These are phyloP conservation scores for Choristoneura fumiferana DNA, from an alignment of 1,140 invertebrate genomes.

Conservation along the genomic window DNA sequence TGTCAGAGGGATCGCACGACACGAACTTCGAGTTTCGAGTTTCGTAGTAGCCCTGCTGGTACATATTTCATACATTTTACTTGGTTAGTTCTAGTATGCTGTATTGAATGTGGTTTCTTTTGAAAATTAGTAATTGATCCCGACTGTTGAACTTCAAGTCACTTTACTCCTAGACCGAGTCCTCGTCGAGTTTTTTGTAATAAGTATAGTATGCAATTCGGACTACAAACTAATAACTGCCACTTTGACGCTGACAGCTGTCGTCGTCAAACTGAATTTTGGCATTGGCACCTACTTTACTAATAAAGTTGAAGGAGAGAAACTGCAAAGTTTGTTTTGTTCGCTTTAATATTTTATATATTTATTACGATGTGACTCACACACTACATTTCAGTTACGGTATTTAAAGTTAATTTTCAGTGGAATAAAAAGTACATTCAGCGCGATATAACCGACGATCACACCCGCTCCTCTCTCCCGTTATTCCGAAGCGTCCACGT, in stretches of 20 bases:
- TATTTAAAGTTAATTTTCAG: no score
- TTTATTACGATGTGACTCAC: no score
- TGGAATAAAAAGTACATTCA: no score
- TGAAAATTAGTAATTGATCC: no score
- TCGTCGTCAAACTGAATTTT: constrained; percentile 4
- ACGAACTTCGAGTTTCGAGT: no score
- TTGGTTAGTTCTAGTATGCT: background rate
- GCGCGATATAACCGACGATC: background rate
- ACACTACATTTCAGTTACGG: no score
- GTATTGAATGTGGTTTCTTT: background rate
- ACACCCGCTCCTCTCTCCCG: constrained; percentile 35
- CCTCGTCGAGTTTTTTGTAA: background rate
- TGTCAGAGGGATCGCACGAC: no score
- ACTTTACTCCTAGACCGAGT: no score
- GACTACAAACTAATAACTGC: background rate
- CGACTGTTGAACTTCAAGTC: no score
- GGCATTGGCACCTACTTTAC: background rate
- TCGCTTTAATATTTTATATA: no score
- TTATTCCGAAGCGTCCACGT: constrained; percentile 54
- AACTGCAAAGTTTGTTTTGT: constrained; percentile 13
- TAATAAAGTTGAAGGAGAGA: background rate
- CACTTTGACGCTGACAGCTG: constrained; percentile 1
- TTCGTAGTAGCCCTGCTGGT: no score
- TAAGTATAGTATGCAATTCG: background rate
- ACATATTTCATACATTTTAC: no score